phyloP scores from a whole-genome alignment of 2,888 invertebrate species.

The Lasioglossum morio region DNA sequence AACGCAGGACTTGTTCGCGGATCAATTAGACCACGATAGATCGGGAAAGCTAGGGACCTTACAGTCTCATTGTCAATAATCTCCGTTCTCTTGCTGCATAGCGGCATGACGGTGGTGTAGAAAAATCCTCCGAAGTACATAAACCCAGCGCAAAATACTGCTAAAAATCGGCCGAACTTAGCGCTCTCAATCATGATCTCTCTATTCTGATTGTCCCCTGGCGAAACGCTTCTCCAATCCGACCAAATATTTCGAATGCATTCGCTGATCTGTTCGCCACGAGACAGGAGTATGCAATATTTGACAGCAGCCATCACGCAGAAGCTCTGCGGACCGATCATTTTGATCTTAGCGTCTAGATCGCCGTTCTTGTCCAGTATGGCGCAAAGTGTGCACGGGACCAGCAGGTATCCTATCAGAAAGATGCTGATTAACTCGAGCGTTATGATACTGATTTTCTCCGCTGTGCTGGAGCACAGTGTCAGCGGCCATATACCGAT shows the following conservation, averaged over 20 bases:
- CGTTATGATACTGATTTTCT: conserved; percentile 44
- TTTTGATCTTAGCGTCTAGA: conserved; percentile 63
- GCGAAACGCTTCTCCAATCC: conserved; percentile 66
- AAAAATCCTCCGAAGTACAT: conserved; percentile 78
- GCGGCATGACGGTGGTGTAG: conserved; percentile 76
- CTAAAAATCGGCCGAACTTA: conserved; percentile 67
- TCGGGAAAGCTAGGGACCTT: conserved; percentile 74
- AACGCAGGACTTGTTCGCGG: conserved; percentile 74
- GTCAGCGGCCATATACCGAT: conserved; percentile 76
- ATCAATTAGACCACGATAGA: conserved; percentile 74
- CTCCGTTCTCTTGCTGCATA: conserved; percentile 66
- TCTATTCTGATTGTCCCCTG: conserved; percentile 41
- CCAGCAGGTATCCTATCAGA: conserved; percentile 71
- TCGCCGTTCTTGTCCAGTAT: conserved; percentile 66
- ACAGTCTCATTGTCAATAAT: conserved; percentile 72
- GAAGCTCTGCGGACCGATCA: conserved; percentile 75
- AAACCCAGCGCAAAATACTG: conserved; percentile 68
- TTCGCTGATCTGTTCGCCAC: conserved; percentile 51
- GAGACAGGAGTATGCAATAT: conserved; percentile 64
- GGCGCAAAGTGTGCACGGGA: conserved; percentile 73
- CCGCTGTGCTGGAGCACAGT: conserved; percentile 29
- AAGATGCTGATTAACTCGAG: conserved; percentile 56
- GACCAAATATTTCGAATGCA: conserved; percentile 67
- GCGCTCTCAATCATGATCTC: conserved; percentile 69
- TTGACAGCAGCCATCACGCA: conserved; percentile 74